Evolutionary conservation across 1,140 invertebrate species (phyloP).

Genomic region (Nephila pilipes): DNA sequence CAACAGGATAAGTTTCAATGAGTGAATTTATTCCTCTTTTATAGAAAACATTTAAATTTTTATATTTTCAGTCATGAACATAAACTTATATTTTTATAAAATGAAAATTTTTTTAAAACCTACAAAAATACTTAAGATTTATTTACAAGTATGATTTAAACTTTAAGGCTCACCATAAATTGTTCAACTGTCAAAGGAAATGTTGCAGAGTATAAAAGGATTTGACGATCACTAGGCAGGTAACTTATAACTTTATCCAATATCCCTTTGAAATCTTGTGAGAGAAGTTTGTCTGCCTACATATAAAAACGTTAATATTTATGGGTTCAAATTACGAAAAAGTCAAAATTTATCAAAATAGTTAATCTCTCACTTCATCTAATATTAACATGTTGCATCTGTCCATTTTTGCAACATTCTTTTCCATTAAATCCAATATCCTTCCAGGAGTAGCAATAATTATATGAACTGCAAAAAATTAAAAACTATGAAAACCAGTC

Average conservation of each 20-base stretch:
- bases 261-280: conserved; percentile 99
- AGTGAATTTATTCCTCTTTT: too few relatives aligned
- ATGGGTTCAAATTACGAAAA: neutral
- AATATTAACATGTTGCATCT: conserved; percentile 98
- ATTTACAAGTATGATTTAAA: too few relatives aligned
- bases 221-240: conserved; percentile 97
- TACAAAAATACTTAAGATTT: too few relatives aligned
- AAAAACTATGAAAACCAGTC: neutral
- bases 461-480: conserved; percentile 90
- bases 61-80: too few relatives aligned
- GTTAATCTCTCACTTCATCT: conserved; percentile 87
- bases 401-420: conserved; percentile 97
- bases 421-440: conserved; percentile 99
- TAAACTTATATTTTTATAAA: too few relatives aligned
- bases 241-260: conserved; percentile 96
- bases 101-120: too few relatives aligned
- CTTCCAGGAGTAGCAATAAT: conserved; percentile 99
- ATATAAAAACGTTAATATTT: conserved; percentile 57
- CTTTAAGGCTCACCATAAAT: conserved; percentile 89
- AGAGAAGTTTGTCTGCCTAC: conserved; percentile 97
- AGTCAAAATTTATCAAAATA: neutral
- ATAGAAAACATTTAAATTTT: too few relatives aligned
- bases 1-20: too few relatives aligned
- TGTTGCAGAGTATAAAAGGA: conserved; percentile 99
- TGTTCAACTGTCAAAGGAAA: conserved; percentile 99